These are phyloP conservation scores for Pentalonia nigronervosa DNA, from an alignment of 1,140 invertebrate species.

Conservation along the genomic window DNA sequence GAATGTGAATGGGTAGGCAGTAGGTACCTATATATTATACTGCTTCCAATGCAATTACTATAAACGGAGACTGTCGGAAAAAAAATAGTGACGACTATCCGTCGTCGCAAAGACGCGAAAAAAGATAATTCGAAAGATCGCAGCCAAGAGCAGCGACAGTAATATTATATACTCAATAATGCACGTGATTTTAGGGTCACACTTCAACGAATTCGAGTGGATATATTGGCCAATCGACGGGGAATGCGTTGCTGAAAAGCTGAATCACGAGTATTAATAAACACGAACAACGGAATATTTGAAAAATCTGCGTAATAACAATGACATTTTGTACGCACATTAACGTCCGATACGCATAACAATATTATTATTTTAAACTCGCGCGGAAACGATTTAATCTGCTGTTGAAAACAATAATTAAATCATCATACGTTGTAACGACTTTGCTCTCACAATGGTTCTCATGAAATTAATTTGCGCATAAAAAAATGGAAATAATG, in stretches of 20 bases:
- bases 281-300: neutral
- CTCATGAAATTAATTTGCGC: neutral
- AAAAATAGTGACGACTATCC: neutral
- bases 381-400: neutral
- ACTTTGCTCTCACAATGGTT: neutral
- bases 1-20: no score
- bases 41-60: neutral
- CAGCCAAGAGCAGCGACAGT: neutral
- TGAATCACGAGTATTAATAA: slow-evolving; percentile 10
- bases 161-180: neutral
- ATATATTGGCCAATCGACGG: neutral
- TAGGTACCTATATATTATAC: no score
- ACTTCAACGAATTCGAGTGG: neutral
- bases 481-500: neutral
- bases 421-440: neutral
- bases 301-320: neutral
- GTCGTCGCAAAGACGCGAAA: neutral
- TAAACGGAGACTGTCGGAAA: neutral
- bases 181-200: slow-evolving; percentile 6
- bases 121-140: neutral
- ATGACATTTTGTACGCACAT: neutral
- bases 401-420: neutral
- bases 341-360: slow-evolving; percentile 1
- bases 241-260: neutral
- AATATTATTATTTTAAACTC: neutral